Conservation (phyloP, 23 tunicate genomes). For the Diplosoma virens region DNA sequence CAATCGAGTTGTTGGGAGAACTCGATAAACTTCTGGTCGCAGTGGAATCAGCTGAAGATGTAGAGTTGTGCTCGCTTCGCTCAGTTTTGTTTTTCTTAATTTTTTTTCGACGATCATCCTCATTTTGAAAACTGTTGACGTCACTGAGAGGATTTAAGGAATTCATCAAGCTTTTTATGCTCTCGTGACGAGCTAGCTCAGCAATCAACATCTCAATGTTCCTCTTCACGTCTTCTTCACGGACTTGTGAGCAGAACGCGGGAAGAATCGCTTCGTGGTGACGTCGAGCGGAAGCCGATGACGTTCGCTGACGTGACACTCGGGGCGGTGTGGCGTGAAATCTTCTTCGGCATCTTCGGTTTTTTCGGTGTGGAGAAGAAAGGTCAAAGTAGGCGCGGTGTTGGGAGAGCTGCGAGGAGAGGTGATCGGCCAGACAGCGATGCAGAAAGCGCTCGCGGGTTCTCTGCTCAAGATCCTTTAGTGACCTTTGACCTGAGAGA, state of each 20-base stretch:
- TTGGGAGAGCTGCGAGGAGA: slow-evolving; percentile 6
- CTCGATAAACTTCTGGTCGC: too few relatives aligned
- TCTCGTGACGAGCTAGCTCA: slow-evolving; percentile 6
- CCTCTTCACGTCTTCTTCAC: slow-evolving; percentile 8
- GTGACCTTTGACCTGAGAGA: too few relatives aligned
- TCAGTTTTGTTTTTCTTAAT: not conserved
- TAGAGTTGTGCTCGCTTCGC: not conserved
- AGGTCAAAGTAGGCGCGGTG: slow-evolving; percentile 29
- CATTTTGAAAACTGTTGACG: not conserved
- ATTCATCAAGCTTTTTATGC: not conserved
- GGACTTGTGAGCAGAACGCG: not conserved
- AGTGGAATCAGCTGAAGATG: not conserved
- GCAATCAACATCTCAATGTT: not conserved
- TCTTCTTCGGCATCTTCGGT: not conserved
- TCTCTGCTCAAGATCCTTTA: too few relatives aligned
- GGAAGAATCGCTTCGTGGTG: not conserved
- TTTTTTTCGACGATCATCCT: not conserved
- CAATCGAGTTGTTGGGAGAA: too few relatives aligned
- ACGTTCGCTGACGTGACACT: not conserved
- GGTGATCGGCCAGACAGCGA: slow-evolving; percentile 30
- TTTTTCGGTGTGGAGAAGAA: not conserved
- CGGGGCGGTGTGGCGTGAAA: not conserved
- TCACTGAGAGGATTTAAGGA: not conserved
- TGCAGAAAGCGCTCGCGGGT: slow-evolving; percentile 35
- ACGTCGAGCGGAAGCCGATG: not conserved